Base-by-base conservation (phyloP, 2,888 invertebrate genomes). In the Plebejus anna region DNA sequence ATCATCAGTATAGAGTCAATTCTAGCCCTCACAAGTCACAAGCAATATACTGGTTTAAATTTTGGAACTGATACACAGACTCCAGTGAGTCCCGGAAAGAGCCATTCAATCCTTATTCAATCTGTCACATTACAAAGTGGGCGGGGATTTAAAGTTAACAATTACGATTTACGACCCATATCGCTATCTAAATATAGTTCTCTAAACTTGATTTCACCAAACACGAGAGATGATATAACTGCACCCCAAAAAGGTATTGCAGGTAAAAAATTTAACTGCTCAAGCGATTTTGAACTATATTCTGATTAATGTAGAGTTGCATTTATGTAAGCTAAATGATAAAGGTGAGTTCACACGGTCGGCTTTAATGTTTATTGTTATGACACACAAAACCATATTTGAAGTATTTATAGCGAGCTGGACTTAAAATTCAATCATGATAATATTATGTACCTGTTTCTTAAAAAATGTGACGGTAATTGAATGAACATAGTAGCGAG, bases 371-470 rank as follows among this genome's bases (percentile, higher is more conserved):
- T 71, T 72, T 11, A 72, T 47, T 72, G 72, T 47, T 72, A 32
- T 73, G 73, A 51, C 73, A 73, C 55, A 73, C 13, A 73, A 73
- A 73, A 28, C 51, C 55, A 32, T 73, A 42, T 71, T 38, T 13
- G 36, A 71, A 42, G 16, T 66, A 13, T 32, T 66, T 66, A 66
- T 66, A 66, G 66, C 32, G 16, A 5, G 5, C 5, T 66, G 36
- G 4, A 32, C 66, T 36, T 66, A 66, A 66, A 66, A 61, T 4
- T 11, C 22, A 61, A 59, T 22, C 61, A 28, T 13, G 28, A 28
- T 28, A 4, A 32, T 32, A 32, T 32, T 32, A 32, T 32, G 2
- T 11, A 36, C 66, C 32, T 66, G 66, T 32, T 66, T 22, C 2
- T 36, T 36, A 4, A 36, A 66, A 66, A 66, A 66, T 47, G 28